A percentile compares a stretch with the other conserved stretches of the same genome.
These are phyloP conservation scores for Oligia fasciuncula DNA, from an alignment of 2,888 invertebrate species.

Conservation along the genomic window DNA sequence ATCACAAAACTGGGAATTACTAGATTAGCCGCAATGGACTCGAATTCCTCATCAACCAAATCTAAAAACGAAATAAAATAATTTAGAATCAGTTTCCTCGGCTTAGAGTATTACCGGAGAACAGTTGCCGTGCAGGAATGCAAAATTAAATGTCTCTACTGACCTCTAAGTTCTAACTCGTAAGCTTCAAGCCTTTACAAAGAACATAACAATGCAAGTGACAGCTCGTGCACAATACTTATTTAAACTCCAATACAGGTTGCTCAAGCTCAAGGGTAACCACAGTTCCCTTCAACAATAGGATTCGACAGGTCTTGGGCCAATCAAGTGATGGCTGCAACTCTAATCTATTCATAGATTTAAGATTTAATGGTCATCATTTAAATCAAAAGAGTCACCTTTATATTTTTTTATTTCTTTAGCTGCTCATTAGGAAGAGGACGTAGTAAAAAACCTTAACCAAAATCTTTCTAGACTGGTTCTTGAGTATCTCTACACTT, in stretches of 20 bases:
- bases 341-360: slow-evolving; percentile 20
- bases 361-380: slow-evolving; percentile 22
- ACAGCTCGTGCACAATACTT: slow-evolving; percentile 23
- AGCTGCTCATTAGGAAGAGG: slow-evolving; percentile 8
- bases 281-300: slow-evolving; percentile 29
- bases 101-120: background rate
- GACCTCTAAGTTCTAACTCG: slow-evolving; percentile 35
- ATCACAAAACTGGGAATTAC: background rate
- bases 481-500: background rate
- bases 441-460: background rate
- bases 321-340: slow-evolving; percentile 20
- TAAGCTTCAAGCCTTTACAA: slow-evolving; percentile 24
- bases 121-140: slow-evolving; percentile 43
- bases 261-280: slow-evolving; percentile 42
- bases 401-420: slow-evolving; percentile 19
- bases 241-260: slow-evolving; percentile 23
- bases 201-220: slow-evolving; percentile 15
- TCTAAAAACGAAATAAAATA: background rate
- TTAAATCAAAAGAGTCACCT: slow-evolving; percentile 22
- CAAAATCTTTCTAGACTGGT: slow-evolving; percentile 8
- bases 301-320: slow-evolving; percentile 32
- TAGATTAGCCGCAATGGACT: background rate
- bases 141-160: slow-evolving; percentile 4
- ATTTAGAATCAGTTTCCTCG: background rate
- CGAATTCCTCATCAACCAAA: background rate